These are phyloP conservation scores for Mythimna vitellina DNA, from an alignment of 2,888 invertebrate genomes.

Conservation along the genomic window DNA sequence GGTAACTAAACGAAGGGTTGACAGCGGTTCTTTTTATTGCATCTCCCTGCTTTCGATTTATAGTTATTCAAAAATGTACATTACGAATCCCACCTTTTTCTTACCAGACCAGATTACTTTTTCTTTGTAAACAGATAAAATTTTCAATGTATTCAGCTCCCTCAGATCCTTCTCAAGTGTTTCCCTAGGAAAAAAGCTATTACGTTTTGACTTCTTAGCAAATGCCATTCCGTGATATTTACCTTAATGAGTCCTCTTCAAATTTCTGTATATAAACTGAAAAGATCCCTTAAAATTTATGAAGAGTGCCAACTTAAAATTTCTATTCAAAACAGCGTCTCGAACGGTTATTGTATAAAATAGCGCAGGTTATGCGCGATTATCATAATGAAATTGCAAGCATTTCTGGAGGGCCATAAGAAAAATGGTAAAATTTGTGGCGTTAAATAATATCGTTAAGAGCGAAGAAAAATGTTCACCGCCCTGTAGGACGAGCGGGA, in stretches of 20 bases:
- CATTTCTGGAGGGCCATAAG: slow-evolving; percentile 80
- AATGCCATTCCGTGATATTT: slow-evolving; percentile 56
- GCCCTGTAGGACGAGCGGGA: slow-evolving; percentile 80
- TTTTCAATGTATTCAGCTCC: slow-evolving; percentile 38
- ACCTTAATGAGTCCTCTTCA: slow-evolving; percentile 61
- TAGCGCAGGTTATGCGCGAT: slow-evolving; percentile 82
- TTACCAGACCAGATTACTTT: slow-evolving; percentile 55
- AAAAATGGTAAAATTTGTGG: slow-evolving; percentile 89
- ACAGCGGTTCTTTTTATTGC: slow-evolving; percentile 66
- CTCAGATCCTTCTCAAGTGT: slow-evolving; percentile 5
- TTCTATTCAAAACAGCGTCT: slow-evolving; percentile 71
- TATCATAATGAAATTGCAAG: slow-evolving; percentile 89
- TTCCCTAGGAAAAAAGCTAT: slow-evolving; percentile 51
- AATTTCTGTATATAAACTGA: slow-evolving; percentile 57
- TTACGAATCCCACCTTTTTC: slow-evolving; percentile 61
- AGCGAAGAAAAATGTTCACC: slow-evolving; percentile 85
- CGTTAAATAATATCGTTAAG: slow-evolving; percentile 90
- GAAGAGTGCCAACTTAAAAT: slow-evolving; percentile 67
- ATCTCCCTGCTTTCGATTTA: slow-evolving; percentile 56
- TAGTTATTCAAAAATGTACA: slow-evolving; percentile 61
- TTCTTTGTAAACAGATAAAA: slow-evolving; percentile 42
- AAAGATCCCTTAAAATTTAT: slow-evolving; percentile 65
- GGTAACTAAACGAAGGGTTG: slow-evolving; percentile 61
- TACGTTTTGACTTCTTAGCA: slow-evolving; percentile 60
- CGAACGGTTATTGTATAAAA: slow-evolving; percentile 74